Conservation (phyloP, 2,113 vertebrate species). For the Alligator mississippiensis region DNA sequence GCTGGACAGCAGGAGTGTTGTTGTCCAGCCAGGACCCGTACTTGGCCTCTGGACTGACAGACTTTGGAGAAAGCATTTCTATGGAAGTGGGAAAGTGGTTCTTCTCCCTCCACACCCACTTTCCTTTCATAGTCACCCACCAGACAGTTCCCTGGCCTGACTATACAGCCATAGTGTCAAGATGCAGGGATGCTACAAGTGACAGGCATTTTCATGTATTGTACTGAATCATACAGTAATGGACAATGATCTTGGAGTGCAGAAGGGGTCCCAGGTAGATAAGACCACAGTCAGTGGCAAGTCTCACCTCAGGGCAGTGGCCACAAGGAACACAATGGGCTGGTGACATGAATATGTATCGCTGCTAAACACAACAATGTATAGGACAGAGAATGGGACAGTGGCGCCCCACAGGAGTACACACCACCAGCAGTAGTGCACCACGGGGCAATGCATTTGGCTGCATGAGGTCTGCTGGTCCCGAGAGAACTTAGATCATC, state of each 20-base stretch:
- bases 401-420: too few species aligned
- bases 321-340: fast-evolving
- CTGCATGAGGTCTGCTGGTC: background rate
- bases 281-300: background rate
- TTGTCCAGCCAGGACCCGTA: background rate
- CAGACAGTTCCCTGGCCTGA: background rate
- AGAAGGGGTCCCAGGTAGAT: background rate
- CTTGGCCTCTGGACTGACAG: background rate
- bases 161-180: fast-evolving
- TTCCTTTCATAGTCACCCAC: fast-evolving
- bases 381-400: background rate
- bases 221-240: background rate
- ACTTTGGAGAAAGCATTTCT: background rate
- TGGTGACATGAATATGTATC: background rate
- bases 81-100: background rate
- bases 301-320: background rate
- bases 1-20: background rate
- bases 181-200: background rate
- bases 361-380: background rate
- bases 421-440: background rate
- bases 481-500: background rate
- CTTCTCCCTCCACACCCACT: fast-evolving
- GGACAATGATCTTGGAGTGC: fast-evolving
- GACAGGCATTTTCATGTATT: background rate
- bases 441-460: background rate